phyloP scores from a whole-genome alignment of 1,140 invertebrate genomes.

The Pomacea maculata region DNA sequence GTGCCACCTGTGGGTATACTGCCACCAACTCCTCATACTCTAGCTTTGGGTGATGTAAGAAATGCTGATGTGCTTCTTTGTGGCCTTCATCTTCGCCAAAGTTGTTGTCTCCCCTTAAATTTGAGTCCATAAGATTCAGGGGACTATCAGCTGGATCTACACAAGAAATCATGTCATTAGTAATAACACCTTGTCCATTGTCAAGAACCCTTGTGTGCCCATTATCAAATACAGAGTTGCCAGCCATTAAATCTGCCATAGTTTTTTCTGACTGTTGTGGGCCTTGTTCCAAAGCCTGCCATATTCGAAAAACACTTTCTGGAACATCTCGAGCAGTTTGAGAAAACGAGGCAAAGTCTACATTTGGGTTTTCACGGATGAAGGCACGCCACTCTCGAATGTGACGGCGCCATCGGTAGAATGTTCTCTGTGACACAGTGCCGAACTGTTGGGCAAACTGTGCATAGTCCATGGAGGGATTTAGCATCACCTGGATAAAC shows the following conservation, averaged over 20 bases:
- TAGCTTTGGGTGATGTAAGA: constrained; percentile 12
- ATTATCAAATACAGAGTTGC: too few relatives aligned
- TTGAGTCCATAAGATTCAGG: too few relatives aligned
- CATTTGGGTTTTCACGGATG: constrained; percentile 23
- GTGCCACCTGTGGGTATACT: background rate
- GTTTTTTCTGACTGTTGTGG: too few relatives aligned
- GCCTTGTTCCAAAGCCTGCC: constrained; percentile 14
- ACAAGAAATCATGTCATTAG: too few relatives aligned
- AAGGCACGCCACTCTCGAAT: constrained; percentile 18
- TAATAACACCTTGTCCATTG: too few relatives aligned
- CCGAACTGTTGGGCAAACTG: constrained; percentile 24
- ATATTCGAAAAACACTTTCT: constrained; percentile 25
- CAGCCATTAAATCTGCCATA: too few relatives aligned
- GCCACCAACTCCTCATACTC: constrained; percentile 11
- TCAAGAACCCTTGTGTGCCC: too few relatives aligned
- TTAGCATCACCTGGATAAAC: constrained; percentile 27
- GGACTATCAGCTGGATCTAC: too few relatives aligned
- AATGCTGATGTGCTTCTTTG: constrained; percentile 3
- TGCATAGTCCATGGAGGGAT: constrained; percentile 28
- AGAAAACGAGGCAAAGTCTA: constrained; percentile 29
- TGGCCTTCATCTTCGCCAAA: too few relatives aligned
- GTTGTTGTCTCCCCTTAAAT: too few relatives aligned
- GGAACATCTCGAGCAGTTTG: constrained; percentile 19
- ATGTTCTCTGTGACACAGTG: constrained; percentile 26
- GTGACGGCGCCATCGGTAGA: constrained; percentile 28